Evolutionary conservation across 2,113 vertebrate species (phyloP).

Genomic region (Serinus canaria): DNA sequence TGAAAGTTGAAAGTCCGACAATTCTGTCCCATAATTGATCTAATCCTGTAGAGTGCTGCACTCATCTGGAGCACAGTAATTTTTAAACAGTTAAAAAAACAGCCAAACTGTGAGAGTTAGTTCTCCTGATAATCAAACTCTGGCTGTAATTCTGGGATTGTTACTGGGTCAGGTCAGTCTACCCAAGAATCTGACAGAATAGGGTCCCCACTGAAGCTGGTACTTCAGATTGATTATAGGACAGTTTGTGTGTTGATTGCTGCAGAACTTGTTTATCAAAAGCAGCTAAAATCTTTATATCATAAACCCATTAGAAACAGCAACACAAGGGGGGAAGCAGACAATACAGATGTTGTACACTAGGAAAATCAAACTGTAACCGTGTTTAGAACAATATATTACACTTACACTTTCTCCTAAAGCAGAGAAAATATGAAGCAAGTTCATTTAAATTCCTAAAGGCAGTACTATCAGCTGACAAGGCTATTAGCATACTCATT

Average conservation of each 20-base stretch:
- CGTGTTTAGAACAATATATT: not conserved
- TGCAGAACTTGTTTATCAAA: not conserved
- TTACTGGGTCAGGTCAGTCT: not conserved
- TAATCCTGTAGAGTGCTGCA: not conserved
- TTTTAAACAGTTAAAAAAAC: not conserved
- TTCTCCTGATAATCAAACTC: not conserved
- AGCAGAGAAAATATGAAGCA: not conserved
- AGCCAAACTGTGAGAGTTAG: not conserved
- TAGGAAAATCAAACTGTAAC: not conserved
- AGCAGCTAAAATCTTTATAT: not conserved
- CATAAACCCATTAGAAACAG: not conserved
- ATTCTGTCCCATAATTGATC: not conserved
- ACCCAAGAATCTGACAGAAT: not conserved
- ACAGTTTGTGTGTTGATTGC: not conserved
- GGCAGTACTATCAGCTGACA: not conserved
- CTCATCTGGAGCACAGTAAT: fast-evolving
- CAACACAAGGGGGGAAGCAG: not conserved
- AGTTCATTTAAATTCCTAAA: not conserved
- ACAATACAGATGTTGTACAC: not conserved
- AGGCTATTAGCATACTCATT: not conserved
- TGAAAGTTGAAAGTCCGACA: not conserved
- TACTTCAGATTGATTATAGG: not conserved
- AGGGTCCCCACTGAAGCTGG: not conserved
- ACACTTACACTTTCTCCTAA: not conserved
- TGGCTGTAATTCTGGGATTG: not conserved